Percentiles rank a stretch among this genome's conserved stretches.
phyloP scores from a whole-genome alignment of 1,140 invertebrate genomes.

The Rhagoletis zephyria region DNA sequence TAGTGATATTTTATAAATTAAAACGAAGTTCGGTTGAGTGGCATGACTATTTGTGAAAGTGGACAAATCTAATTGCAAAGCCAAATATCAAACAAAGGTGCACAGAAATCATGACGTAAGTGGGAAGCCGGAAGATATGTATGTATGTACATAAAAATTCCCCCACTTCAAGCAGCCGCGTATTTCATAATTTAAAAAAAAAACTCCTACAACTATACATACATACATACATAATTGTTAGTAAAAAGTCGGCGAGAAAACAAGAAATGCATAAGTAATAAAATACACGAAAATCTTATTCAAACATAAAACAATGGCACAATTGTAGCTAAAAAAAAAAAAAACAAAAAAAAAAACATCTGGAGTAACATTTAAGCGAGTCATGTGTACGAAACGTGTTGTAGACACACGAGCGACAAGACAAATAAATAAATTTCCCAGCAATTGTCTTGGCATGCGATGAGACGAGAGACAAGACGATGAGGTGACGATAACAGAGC shows the following conservation, averaged over 20 bases:
- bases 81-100: neutral
- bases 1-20: too few species aligned
- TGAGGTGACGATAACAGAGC: neutral
- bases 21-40: too few species aligned
- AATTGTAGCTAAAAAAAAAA: slow-evolving; percentile 7
- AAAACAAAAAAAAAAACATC: neutral
- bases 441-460: slow-evolving; percentile 15
- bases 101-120: slow-evolving; percentile 1
- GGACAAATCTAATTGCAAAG: too few species aligned
- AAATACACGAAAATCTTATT: slow-evolving; percentile 17
- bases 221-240: neutral
- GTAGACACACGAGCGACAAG: neutral
- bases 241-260: neutral
- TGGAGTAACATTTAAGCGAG: neutral
- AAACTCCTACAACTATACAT: too few species aligned
- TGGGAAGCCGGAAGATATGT: slow-evolving; percentile 13
- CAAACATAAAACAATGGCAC: slow-evolving; percentile 23
- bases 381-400: neutral
- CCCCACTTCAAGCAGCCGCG: neutral
- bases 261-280: neutral
- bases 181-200: neutral
- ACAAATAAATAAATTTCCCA: slow-evolving; percentile 28
- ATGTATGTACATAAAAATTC: neutral
- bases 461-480: neutral
- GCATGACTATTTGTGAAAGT: too few species aligned